A percentile compares a stretch with the other conserved stretches of the same genome.
Conservation (phyloP, 2,888 invertebrate species). For the Epirrhoe alternata region DNA sequence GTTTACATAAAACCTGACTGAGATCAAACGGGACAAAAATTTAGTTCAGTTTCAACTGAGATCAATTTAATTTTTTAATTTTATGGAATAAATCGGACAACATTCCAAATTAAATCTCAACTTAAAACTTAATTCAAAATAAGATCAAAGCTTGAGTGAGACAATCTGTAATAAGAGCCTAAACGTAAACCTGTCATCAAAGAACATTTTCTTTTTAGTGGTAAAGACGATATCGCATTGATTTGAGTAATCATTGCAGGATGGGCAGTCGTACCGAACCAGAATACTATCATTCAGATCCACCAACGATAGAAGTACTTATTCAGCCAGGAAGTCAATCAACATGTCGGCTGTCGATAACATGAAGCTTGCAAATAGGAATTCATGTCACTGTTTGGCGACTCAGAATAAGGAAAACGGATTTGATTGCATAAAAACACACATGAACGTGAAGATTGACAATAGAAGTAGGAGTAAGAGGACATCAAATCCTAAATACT, state of each 20-base stretch:
- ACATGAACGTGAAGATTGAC: conserved; percentile 47
- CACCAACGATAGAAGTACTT: conserved; percentile 71
- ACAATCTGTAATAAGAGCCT: too few relatives aligned
- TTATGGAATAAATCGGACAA: too few relatives aligned
- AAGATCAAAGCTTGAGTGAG: too few relatives aligned
- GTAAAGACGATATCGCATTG: background rate
- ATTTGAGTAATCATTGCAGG: conserved; percentile 59
- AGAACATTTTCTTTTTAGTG: background rate
- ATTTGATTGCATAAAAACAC: conserved; percentile 57
- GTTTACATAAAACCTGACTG: too few relatives aligned
- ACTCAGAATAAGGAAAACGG: conserved; percentile 65
- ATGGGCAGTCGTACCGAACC: conserved; percentile 77
- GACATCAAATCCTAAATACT: conserved; percentile 52
- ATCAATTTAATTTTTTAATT: too few relatives aligned
- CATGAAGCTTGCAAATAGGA: conserved; percentile 60
- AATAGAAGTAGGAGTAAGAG: conserved; percentile 54
- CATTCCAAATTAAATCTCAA: too few relatives aligned
- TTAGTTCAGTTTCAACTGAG: too few relatives aligned
- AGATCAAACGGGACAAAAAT: too few relatives aligned
- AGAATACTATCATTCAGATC: conserved; percentile 77
- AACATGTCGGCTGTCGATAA: conserved; percentile 63
- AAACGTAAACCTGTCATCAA: background rate
- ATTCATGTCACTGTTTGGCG: conserved; percentile 65
- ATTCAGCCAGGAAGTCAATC: conserved; percentile 70
- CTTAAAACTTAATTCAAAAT: too few relatives aligned